Evolutionary conservation across 1,140 invertebrate species (phyloP), one percentile per base, ranked within the genome.

Genomic region (Teleogryllus occipitalis): DNA sequence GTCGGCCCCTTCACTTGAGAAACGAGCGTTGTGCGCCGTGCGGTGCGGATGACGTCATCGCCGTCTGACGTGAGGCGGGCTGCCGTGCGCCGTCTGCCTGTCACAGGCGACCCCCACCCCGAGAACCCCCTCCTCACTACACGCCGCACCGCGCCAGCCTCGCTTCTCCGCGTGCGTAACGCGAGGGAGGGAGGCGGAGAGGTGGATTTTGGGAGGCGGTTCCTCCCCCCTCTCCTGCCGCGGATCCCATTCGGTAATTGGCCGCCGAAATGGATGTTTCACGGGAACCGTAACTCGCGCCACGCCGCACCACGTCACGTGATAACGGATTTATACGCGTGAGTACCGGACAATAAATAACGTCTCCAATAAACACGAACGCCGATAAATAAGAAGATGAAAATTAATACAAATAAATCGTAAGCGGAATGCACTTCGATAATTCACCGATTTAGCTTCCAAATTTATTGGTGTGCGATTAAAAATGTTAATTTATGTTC

Each of bases 321-420:
- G 54, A 65, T 65, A 65, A 65, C 54, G 54, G 54, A 65, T 65
- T 65, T 65, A 65, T 65, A 65, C 54, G 18, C 54, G 54, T 1
- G 10, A 65, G 54, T 65, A 10, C 18, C 54, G 10, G 54, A 18
- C 54, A 14, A 65, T 65, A 65, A 65, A 65, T 65, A 14, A 65
- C 54, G 10, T 65, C 10, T 65, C 54, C 54, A 65, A 65, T 65
- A 65, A 65, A 65, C 18, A 65, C 54, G 54, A 65, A 65, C 54
- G 54, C 54, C 54, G 54, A 65, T 65, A 65, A 65, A 65, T 65
- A 65, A 65, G 54, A 18, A 65, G 7, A 65, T 65, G 54, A 18
- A 14, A 65, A 65, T 65, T 65, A 65, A 65, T 65, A 65, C 54
- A 65, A 65, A 65, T 65, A 65, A 65, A 65, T 65, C 54, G 54